Evolutionary conservation across 2,113 vertebrate genomes (phyloP), one percentile per base, ranked within the genome.

Genomic region (Andinoacara biseriatus): DNA sequence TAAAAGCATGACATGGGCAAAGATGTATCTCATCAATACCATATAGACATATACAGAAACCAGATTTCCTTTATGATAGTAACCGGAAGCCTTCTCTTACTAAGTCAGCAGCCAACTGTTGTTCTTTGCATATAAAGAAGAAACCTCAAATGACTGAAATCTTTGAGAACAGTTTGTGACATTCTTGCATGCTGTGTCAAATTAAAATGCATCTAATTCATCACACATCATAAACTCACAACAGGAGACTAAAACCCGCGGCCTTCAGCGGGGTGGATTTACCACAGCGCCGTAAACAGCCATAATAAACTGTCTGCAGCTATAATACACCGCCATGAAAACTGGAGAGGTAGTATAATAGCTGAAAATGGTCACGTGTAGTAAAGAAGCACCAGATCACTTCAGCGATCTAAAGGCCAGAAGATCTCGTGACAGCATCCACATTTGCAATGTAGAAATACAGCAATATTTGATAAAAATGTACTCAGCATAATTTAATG

Each of bases 161-260:
- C 3, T 2, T 18, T 46, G 22, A 60, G 2, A 40, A 76, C 33
- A 76, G 29, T 72, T 56, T 74, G 31, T 58, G 56, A 10, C 49
- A 13, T 40, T 58, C 56, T 40, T 0, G 7, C n/a, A 58, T 43
- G 22, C 56, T 40, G 56, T 15, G 15, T 20, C 56, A 76, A 59
- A 76, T 60, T 59, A 31, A 76, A 60, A 76, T 76, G 74, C 24
- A 29, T 76, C 29, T 31, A 17, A 72, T 72, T 72, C 72, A 38
- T 31, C 31, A 57, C 52, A 74, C 26, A 67, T 14, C 10, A 26
- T 29, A 38, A 26, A 56, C 60, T 69, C 65, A 58, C 33, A 38
- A 58, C 11, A 49, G 59, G n/a, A 49, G 33, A 43, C 26, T 35
- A 22, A 77, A 8, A 20, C 8, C 29, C 20, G 5, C 10, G 20